Evolutionary conservation across 2,113 vertebrate genomes (phyloP), one percentile per base, ranked within the genome.

Genomic region (Gnathonemus longibarbis): DNA sequence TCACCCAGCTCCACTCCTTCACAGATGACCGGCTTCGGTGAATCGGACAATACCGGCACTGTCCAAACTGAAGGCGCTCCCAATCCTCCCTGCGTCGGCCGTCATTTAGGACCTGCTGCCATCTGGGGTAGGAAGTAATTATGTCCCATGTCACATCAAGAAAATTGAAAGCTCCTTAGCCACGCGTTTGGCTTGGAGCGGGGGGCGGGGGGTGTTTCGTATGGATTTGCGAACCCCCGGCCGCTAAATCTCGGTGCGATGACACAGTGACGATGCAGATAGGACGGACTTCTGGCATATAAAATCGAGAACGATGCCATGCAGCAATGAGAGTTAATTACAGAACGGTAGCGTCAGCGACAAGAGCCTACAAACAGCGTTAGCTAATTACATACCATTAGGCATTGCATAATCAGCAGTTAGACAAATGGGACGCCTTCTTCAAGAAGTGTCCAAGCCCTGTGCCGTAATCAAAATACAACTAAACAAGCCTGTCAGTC

Each of bases 321-420:
- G 42, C 10, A 15, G 91, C 94, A 93, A 94, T 93, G 93, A 93
- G 90, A 93, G 94, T 93, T 91, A 94, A 94, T 93, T 66, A 85
- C 56, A 66, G 89, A 87, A 89, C 84, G 9, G 91, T 91, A 88
- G 66, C 66, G 52, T 88, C 90, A 91, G 93, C 83, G 19, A 91
- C 90, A 91, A 92, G 91, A 93, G 89, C 80, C 91, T 94, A 90
- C 90, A 92, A 94, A 94, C 84, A 90, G 93, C 91, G 92, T 87
- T 77, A 70, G 90, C 93, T 95, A 95, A 95, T 95, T 94, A 91
- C 92, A 46, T 87, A 93, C 93, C 94, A 93, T 95, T 92, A 92
- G 92, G 86, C 91, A 91, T 90, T 92, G 92, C 94, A 88, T 50
- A 70, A 91, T 95, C 94, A 94, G 94, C 93, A 92, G 89, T 94